phyloP scores from a whole-genome alignment of 2,113 vertebrate species.

The Hymenochirus boettgeri region DNA sequence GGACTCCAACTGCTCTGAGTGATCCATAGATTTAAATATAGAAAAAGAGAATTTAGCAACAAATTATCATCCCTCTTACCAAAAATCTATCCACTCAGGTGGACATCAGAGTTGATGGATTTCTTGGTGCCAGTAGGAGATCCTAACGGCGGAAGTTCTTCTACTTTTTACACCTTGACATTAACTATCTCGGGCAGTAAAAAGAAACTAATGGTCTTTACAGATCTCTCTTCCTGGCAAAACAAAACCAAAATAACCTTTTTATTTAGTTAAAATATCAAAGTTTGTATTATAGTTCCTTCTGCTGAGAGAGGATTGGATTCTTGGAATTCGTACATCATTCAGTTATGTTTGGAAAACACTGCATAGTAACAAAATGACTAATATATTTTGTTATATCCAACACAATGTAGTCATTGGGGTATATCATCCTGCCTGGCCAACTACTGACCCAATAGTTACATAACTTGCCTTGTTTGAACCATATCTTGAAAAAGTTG shows the following conservation, averaged over 20 bases:
- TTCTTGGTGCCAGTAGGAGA: conserved; percentile 55
- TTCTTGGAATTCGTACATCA: not conserved
- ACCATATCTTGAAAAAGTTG: not conserved
- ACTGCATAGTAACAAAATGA: not conserved
- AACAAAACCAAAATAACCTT: not conserved
- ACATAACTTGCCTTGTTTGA: not conserved
- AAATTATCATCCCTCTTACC: no score
- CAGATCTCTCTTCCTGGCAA: conserved; percentile 33
- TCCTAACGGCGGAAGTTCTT: conserved; percentile 51
- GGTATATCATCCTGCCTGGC: not conserved
- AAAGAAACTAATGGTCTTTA: conserved; percentile 56
- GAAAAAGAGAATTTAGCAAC: no score
- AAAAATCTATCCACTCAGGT: conserved; percentile 61
- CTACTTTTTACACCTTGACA: conserved; percentile 58
- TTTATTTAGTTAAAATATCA: not conserved
- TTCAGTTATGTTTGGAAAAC: not conserved
- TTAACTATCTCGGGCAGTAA: conserved; percentile 54
- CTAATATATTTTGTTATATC: not conserved
- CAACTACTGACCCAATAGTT: not conserved
- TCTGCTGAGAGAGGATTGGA: not conserved
- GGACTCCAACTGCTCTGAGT: no score
- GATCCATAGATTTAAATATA: no score
- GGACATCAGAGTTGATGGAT: conserved; percentile 63
- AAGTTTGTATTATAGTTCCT: not conserved
- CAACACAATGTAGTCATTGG: not conserved